Base-by-base conservation (phyloP, 1,140 invertebrate species). In the Batillaria attramentaria region DNA sequence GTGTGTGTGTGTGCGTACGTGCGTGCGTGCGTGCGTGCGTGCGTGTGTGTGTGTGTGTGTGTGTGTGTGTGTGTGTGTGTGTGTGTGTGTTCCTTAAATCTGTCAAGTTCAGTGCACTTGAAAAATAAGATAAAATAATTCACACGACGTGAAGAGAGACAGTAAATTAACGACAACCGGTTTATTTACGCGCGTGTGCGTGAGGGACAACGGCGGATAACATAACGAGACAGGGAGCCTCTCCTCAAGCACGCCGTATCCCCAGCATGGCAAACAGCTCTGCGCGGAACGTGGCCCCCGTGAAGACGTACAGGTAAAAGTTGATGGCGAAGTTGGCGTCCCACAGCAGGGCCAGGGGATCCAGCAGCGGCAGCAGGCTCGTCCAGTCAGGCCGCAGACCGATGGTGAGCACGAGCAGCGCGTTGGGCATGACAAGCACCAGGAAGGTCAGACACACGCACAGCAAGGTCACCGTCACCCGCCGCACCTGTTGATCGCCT, bases 251-350 rank as follows among this genome's bases (percentile, higher is more conserved):
- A n/a, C n/a, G n/a, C n/a, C n/a, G n/a, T n/a, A n/a, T n/a, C n/a
- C 62, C 33, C 33, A 77, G 31, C 75, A 77, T 77, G 24, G 6
- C 20, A n/a, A 43, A 33, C 35, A 68, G 35, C 75, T 77, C 75
- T 2, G 60, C 43, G 41, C 75, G 39, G 37, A 77, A 60, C 24
- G 33, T 68, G 39, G 18, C 37, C 3, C 54, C 75, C 18, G 75
- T 37, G 62, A 66, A 43, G 33, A 77, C 62, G 62, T 77, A 77
- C 8, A 77, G 75, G 62, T 77, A 77, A 62, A 77, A 77, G 62
- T 77, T 77, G 62, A 77, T 43, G 75, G 75, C 75, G 33, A 77
- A 77, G 60, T 77, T 77, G n/a, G 42, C 24, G 62, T 77, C 75
- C 75, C 75, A 77, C 24, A 77, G 75, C 24, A 77, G 65, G 10